phyloP scores from a whole-genome alignment of 2,888 invertebrate species.

The Tipula unca region DNA sequence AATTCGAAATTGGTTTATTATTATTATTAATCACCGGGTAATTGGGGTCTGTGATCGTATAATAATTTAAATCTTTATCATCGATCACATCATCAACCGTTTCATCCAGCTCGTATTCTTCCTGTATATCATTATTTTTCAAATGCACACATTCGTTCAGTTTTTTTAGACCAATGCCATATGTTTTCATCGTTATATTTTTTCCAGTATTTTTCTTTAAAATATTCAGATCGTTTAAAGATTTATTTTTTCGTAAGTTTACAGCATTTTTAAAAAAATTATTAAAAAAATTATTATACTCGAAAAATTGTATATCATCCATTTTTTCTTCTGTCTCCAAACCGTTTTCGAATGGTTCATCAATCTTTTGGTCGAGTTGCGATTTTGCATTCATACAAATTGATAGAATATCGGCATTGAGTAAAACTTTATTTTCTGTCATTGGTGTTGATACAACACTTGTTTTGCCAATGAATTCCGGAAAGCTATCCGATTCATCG shows the following conservation, averaged over 20 bases:
- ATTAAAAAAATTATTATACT: constrained; percentile 34
- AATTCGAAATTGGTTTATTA: constrained; percentile 64
- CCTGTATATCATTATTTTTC: constrained; percentile 25
- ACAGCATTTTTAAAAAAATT: constrained; percentile 31
- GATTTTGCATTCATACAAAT: constrained; percentile 60
- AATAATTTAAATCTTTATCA: constrained; percentile 42
- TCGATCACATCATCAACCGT: constrained; percentile 32
- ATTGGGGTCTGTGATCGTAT: constrained; percentile 68
- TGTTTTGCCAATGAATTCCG: constrained; percentile 58
- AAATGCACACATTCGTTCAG: constrained; percentile 35
- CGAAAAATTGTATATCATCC: constrained; percentile 25
- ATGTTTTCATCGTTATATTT: constrained; percentile 50
- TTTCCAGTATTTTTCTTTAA: constrained; percentile 47
- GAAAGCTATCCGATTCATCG: constrained; percentile 47
- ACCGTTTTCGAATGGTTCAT: constrained; percentile 25
- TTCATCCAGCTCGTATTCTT: constrained; percentile 14
- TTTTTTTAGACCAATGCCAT: constrained; percentile 43
- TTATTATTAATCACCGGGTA: constrained; percentile 69
- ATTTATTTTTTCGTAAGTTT: constrained; percentile 44
- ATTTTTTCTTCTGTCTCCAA: constrained; percentile 20
- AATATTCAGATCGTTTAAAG: constrained; percentile 53
- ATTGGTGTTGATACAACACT: constrained; percentile 72
- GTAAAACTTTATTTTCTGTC: constrained; percentile 65
- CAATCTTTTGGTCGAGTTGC: constrained; percentile 26
- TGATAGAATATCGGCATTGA: constrained; percentile 63